These are phyloP conservation scores for Oligia strigilis DNA, from an alignment of 2,888 invertebrate species.

Conservation along the genomic window DNA sequence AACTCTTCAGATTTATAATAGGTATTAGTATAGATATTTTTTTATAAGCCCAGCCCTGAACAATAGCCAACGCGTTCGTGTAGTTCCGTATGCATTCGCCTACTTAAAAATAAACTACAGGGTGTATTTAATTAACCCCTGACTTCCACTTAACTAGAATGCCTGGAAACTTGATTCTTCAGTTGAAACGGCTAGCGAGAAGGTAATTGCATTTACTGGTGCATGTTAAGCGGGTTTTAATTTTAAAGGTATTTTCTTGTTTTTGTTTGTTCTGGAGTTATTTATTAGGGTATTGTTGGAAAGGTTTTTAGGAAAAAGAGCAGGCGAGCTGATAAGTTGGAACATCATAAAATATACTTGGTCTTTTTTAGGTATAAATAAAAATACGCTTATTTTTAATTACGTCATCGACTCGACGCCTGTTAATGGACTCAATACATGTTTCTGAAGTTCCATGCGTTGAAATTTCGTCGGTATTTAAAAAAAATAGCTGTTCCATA, in stretches of 20 bases:
- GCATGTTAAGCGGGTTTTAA: slow-evolving; percentile 56
- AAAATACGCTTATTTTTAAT: neutral
- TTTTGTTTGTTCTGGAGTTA: slow-evolving; percentile 43
- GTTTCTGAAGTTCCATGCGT: too few species aligned
- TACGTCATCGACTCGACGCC: too few species aligned
- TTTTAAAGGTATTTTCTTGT: slow-evolving; percentile 46
- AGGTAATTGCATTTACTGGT: slow-evolving; percentile 59
- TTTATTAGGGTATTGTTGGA: slow-evolving; percentile 4
- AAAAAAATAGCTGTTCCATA: too few species aligned
- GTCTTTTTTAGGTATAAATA: neutral
- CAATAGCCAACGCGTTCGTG: slow-evolving; percentile 44
- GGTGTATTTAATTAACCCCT: slow-evolving; percentile 63
- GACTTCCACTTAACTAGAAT: slow-evolving; percentile 58
- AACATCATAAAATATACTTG: neutral
- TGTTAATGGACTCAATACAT: too few species aligned
- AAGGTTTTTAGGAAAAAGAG: slow-evolving; percentile 17
- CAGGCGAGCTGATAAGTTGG: neutral
- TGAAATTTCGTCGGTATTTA: too few species aligned
- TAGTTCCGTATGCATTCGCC: slow-evolving; percentile 55
- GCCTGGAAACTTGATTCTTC: slow-evolving; percentile 59
- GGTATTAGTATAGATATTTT: too few species aligned
- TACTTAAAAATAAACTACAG: slow-evolving; percentile 60
- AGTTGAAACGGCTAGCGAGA: slow-evolving; percentile 54
- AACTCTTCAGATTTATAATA: too few species aligned
- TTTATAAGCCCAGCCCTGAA: slow-evolving; percentile 24